phyloP scores from a whole-genome alignment of 2,113 vertebrate species.

The Pelvicachromis taeniatus region DNA sequence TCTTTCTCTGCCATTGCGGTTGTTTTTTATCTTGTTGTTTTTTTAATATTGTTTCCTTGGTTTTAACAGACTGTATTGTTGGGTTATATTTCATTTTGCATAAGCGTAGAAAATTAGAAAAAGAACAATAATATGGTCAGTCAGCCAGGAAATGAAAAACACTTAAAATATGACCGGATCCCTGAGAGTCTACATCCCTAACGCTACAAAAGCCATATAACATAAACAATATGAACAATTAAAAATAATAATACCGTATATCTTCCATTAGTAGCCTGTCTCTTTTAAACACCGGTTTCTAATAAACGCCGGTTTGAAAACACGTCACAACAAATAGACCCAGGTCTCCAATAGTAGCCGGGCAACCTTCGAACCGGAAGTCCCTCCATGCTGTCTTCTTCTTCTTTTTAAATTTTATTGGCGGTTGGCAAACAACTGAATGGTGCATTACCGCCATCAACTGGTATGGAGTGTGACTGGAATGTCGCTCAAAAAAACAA shows the following conservation, averaged over 20 bases:
- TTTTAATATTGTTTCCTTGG: not conserved
- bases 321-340: no score
- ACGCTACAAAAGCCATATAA: not conserved
- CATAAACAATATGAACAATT: not conserved
- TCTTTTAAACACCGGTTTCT: no score
- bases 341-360: no score
- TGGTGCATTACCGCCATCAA: no score
- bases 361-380: no score
- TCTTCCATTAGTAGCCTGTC: no score
- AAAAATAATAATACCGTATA: not conserved
- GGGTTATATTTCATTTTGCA: not conserved
- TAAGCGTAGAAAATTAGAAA: not conserved
- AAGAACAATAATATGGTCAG: not conserved
- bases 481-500: no score
- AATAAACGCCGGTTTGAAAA: no score
- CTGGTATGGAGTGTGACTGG: no score
- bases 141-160: not conserved
- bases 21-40: not conserved
- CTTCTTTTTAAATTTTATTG: no score
- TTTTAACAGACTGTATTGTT: not conserved
- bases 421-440: no score
- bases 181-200: not conserved
- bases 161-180: not conserved
- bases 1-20: accelerated
- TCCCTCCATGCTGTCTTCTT: no score